Evolutionary conservation across 2,888 invertebrate species (phyloP).

Genomic region (Lathronympha strigana): DNA sequence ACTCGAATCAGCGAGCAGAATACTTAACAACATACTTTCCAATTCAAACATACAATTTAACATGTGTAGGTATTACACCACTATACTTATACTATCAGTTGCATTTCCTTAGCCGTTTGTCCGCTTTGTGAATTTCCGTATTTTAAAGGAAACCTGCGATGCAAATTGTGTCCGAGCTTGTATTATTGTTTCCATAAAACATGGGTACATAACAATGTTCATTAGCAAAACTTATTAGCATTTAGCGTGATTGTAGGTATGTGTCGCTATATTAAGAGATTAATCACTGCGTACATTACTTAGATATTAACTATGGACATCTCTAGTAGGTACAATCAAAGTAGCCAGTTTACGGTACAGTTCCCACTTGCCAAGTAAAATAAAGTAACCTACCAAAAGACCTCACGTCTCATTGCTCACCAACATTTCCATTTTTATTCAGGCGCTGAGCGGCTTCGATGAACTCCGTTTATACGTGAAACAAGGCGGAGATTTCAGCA

Average conservation of each 20-base stretch:
- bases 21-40: slow-evolving; percentile 35
- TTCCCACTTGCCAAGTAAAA: no score
- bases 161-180: slow-evolving; percentile 2
- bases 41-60: slow-evolving; percentile 40
- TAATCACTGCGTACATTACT: slow-evolving; percentile 26
- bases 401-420: neutral
- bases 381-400: no score
- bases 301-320: neutral
- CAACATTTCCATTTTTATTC: slow-evolving; percentile 64
- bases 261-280: neutral
- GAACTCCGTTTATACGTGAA: slow-evolving; percentile 96
- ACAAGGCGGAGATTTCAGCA: slow-evolving; percentile 97
- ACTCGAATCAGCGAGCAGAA: slow-evolving; percentile 22
- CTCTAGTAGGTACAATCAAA: neutral
- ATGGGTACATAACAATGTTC: slow-evolving; percentile 1
- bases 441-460: slow-evolving; percentile 97
- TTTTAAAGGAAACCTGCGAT: slow-evolving; percentile 19
- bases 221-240: slow-evolving; percentile 21
- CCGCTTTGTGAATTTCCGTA: slow-evolving; percentile 19
- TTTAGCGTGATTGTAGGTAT: neutral
- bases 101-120: slow-evolving; percentile 12
- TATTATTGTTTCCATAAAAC: slow-evolving; percentile 8
- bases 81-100: slow-evolving; percentile 5
- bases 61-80: slow-evolving; percentile 29
- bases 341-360: no score